A percentile compares a stretch with the other conserved stretches of the same genome.
Conservation (phyloP, 2,888 invertebrate species). For the Drosophila subsilvestris region DNA sequence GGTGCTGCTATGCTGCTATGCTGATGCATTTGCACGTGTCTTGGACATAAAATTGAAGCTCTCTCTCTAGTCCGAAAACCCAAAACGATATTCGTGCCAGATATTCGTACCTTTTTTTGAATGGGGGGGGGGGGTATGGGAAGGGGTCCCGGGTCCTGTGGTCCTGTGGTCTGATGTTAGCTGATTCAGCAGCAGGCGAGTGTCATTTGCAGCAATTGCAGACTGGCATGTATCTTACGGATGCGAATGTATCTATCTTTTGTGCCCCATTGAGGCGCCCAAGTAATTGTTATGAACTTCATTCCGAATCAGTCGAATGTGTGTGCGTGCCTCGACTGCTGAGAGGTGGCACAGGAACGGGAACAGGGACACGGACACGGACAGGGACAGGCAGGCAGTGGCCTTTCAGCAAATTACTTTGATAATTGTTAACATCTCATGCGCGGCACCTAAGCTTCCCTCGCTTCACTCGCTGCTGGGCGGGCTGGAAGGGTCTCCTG, state of each 20-base stretch:
- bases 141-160: conserved; percentile 21
- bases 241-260: conserved; percentile 50
- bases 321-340: conserved; percentile 61
- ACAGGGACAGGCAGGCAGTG: neutral
- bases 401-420: conserved; percentile 52
- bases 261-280: conserved; percentile 43
- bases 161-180: neutral
- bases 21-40: conserved; percentile 58
- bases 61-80: neutral
- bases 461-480: neutral
- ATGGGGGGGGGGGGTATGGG: too few relatives aligned
- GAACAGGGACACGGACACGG: neutral
- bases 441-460: conserved; percentile 31
- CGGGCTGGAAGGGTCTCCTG: too few relatives aligned
- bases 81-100: conserved; percentile 1
- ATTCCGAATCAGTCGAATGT: conserved; percentile 45
- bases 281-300: conserved; percentile 76
- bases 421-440: conserved; percentile 64
- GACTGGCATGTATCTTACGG: conserved; percentile 34
- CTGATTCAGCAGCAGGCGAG: conserved; percentile 47
- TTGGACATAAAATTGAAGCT: conserved; percentile 61
- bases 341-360: conserved; percentile 4
- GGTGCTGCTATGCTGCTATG: too few relatives aligned
- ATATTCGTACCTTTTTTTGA: neutral
- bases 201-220: conserved; percentile 59